Conservation (phyloP, 2,797 vertebrate genomes). For the Chrysocyon brachyurus region DNA sequence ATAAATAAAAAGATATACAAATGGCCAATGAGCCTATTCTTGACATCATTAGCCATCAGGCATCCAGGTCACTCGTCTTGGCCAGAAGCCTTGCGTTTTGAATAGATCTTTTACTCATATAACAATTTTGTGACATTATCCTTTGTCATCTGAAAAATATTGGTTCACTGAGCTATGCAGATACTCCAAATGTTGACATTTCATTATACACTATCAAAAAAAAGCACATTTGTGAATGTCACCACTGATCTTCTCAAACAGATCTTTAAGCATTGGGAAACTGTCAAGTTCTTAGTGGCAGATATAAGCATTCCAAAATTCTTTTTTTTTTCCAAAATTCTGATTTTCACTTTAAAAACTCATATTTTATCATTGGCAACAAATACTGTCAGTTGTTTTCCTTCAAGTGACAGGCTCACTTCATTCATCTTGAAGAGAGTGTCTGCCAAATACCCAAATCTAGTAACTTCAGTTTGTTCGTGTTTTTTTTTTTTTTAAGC, state of each 20-base stretch:
- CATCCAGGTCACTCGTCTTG: not conserved
- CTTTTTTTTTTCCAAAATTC: not conserved
- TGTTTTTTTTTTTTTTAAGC: constrained; percentile 27
- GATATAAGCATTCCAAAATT: constrained; percentile 5
- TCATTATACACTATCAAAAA: not conserved
- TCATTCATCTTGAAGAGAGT: constrained; percentile 60
- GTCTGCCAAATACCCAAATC: constrained; percentile 47
- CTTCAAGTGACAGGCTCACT: not conserved
- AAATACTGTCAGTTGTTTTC: constrained; percentile 51
- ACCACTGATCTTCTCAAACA: not conserved
- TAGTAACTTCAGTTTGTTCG: constrained; percentile 23
- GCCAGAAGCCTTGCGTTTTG: not conserved
- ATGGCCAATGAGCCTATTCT: not conserved
- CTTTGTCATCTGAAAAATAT: constrained; percentile 40
- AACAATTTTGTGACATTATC: not conserved
- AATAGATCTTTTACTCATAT: constrained; percentile 1
- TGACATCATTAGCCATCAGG: not conserved
- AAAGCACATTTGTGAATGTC: constrained; percentile 37
- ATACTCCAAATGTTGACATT: constrained; percentile 36
- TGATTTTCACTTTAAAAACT: constrained; percentile 48
- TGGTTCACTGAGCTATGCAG: not conserved
- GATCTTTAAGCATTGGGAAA: not conserved
- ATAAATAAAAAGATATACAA: not conserved
- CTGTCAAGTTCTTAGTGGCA: not conserved
- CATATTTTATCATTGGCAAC: constrained; percentile 38